Conservation (phyloP, 2,888 invertebrate species). For the Sminthurinus aureus region DNA sequence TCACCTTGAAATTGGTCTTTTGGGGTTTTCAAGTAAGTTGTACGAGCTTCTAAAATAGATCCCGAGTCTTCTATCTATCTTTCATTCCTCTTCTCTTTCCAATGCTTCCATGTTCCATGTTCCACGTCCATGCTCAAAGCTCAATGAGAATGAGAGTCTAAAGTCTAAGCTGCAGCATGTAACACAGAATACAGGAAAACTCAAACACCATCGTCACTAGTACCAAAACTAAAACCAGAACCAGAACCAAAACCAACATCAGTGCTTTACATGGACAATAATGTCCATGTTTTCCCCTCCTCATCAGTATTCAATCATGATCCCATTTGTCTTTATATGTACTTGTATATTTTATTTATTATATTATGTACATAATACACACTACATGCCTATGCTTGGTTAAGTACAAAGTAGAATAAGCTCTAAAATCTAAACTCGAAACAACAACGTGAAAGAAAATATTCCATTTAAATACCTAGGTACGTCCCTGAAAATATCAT, state of each 20-base stretch:
- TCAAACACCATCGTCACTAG: neutral
- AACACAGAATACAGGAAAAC: neutral
- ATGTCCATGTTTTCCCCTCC: neutral
- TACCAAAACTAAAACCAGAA: neutral
- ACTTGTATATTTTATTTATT: no score
- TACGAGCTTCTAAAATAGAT: slow-evolving; percentile 35
- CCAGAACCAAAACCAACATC: neutral
- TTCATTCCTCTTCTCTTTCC: neutral
- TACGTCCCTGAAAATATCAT: no score
- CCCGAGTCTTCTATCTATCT: slow-evolving; percentile 2
- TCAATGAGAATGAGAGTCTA: no score
- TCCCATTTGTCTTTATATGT: neutral
- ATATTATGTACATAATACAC: no score
- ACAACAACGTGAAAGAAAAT: no score
- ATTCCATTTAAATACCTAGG: no score
- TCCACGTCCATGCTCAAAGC: neutral
- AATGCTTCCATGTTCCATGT: neutral
- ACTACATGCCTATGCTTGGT: no score
- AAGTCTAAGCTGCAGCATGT: no score
- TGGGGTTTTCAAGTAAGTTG: slow-evolving; percentile 17
- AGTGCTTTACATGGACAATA: neutral
- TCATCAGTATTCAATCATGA: neutral
- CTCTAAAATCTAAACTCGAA: no score
- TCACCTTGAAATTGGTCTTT: slow-evolving; percentile 37
- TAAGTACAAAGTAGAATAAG: no score